A percentile compares a stretch with the other conserved stretches of the same genome.
These are phyloP conservation scores for Illadopsis cleaveri DNA, from an alignment of 2,113 vertebrate genomes.

Conservation along the genomic window DNA sequence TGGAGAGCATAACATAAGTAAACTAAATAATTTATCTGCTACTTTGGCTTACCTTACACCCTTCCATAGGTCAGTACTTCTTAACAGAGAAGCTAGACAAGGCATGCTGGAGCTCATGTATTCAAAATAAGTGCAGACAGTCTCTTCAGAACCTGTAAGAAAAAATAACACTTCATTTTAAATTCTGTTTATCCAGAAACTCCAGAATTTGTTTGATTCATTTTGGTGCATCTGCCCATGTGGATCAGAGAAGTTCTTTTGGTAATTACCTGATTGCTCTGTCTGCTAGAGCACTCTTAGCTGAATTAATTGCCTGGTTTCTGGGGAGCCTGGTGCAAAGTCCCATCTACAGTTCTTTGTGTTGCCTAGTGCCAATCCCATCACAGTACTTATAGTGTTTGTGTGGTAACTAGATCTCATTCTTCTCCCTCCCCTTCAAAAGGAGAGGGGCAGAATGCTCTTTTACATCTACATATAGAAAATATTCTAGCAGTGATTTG, in stretches of 20 bases:
- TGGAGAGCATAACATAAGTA: neutral
- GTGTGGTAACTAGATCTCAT: neutral
- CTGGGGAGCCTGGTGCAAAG: neutral
- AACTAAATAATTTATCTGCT: neutral
- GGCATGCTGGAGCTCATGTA: neutral
- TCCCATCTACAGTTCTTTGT: neutral
- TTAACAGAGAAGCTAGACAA: neutral
- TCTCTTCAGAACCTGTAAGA: neutral
- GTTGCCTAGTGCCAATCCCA: neutral
- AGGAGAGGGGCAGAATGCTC: neutral
- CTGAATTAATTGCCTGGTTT: neutral
- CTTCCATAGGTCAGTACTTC: neutral
- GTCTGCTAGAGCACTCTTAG: neutral
- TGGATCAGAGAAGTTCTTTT: neutral
- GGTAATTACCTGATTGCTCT: neutral
- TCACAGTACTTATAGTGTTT: neutral
- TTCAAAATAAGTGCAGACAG: neutral
- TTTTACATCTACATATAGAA: neutral
- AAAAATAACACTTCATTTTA: neutral
- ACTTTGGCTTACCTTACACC: neutral
- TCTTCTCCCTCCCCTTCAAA: neutral
- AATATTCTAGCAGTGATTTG: neutral
- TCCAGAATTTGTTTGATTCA: neutral
- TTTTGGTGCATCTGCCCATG: neutral
- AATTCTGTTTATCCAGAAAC: neutral